Evolutionary conservation across 2,113 vertebrate genomes (phyloP).

Genomic region (Corynorhinus townsendii): DNA sequence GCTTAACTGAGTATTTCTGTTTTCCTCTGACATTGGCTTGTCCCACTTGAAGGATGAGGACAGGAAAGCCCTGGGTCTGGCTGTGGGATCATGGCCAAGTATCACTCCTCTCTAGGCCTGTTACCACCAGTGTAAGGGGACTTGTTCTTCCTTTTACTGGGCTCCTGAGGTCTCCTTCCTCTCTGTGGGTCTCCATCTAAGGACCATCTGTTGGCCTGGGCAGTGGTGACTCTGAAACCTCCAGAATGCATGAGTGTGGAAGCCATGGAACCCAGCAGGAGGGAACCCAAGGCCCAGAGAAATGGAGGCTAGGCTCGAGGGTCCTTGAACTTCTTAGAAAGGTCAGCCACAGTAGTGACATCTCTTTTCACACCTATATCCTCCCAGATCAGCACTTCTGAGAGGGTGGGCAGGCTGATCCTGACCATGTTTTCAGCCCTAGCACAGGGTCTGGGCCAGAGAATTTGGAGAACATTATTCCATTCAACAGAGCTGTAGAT

Average conservation of each 20-base stretch:
- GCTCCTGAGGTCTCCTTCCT: background rate
- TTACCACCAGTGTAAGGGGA: background rate
- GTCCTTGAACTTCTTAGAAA: background rate
- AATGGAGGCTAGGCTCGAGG: background rate
- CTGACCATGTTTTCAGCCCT: background rate
- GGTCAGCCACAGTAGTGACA: background rate
- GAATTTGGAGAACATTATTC: background rate
- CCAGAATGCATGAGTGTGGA: background rate
- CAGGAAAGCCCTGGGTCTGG: background rate
- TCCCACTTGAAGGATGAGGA: background rate
- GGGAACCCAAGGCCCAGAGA: background rate
- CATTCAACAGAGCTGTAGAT: background rate
- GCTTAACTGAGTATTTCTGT: background rate
- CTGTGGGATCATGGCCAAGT: background rate
- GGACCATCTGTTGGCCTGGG: background rate
- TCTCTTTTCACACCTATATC: background rate
- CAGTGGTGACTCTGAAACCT: background rate
- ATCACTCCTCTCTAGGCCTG: background rate
- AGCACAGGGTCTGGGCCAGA: background rate
- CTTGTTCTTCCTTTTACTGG: background rate
- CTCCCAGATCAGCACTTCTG: background rate
- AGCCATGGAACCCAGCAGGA: background rate
- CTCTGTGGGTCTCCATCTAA: background rate
- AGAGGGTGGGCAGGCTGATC: background rate
- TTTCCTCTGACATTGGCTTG: background rate